Conservation (phyloP, 2,113 vertebrate species). For the Rhinolophus ferrumequinum region DNA sequence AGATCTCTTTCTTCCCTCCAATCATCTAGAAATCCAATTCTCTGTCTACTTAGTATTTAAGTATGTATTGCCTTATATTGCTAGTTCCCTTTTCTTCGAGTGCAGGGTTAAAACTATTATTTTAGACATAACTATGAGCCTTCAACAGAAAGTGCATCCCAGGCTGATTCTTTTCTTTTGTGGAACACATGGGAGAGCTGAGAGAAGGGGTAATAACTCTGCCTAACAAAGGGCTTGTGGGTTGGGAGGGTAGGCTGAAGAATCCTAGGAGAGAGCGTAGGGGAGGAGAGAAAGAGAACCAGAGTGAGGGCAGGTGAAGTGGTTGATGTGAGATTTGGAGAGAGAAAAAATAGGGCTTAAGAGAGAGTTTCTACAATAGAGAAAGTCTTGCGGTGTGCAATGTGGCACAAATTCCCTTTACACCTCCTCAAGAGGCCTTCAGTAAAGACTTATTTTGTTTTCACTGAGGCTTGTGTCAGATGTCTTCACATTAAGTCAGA, state of each 20-base stretch:
- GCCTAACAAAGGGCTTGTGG: neutral
- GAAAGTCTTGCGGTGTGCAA: neutral
- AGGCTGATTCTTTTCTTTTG: neutral
- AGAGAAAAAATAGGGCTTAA: neutral
- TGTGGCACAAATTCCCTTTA: neutral
- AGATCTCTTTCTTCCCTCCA: neutral
- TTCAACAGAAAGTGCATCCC: neutral
- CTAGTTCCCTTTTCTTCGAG: neutral
- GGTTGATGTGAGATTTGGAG: neutral
- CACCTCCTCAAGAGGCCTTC: neutral
- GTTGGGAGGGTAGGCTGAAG: neutral
- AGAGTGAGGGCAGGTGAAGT: neutral
- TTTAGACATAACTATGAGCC: neutral
- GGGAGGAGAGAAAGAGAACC: neutral
- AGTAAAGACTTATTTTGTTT: neutral
- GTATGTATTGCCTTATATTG: neutral
- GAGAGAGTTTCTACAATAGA: neutral
- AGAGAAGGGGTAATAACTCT: neutral
- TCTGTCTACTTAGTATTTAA: neutral
- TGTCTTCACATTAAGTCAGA: neutral
- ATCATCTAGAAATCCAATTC: neutral
- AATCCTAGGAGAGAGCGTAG: neutral
- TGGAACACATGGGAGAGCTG: neutral
- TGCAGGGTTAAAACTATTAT: neutral
- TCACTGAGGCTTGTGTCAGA: neutral